Evolutionary conservation across 2,113 vertebrate species (phyloP).

Genomic region (Plecturocebus donacophilus): DNA sequence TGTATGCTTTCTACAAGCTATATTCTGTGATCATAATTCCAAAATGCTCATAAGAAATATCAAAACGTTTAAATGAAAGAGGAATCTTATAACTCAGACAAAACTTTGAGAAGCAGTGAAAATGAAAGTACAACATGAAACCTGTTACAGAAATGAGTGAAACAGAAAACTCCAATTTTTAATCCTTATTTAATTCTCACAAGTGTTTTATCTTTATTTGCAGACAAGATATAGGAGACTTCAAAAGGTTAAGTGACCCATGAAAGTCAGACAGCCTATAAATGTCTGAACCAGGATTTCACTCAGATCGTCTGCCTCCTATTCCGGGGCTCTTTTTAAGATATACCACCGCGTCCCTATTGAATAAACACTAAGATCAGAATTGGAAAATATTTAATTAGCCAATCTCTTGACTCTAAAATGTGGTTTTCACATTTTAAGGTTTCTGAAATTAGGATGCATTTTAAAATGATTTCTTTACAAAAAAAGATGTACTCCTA

Average conservation of each 20-base stretch:
- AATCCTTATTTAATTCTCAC: not conserved
- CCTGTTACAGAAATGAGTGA: not conserved
- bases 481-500: not conserved
- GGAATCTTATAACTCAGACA: not conserved
- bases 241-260: not conserved
- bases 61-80: not conserved
- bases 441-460: not conserved
- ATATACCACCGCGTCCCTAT: fast-evolving
- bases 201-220: not conserved
- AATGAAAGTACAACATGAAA: not conserved
- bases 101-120: not conserved
- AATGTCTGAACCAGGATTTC: not conserved
- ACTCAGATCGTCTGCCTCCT: not conserved
- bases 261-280: not conserved
- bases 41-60: not conserved
- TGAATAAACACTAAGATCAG: not conserved
- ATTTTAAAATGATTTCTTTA: not conserved
- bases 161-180: not conserved
- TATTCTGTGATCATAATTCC: not conserved
- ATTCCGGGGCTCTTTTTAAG: not conserved
- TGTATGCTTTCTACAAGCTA: not conserved
- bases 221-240: not conserved
- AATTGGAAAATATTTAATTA: not conserved
- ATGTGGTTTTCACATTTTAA: not conserved
- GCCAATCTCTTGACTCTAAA: not conserved